Conservation (phyloP, 2,888 invertebrate genomes). For the Mythimna impura region DNA sequence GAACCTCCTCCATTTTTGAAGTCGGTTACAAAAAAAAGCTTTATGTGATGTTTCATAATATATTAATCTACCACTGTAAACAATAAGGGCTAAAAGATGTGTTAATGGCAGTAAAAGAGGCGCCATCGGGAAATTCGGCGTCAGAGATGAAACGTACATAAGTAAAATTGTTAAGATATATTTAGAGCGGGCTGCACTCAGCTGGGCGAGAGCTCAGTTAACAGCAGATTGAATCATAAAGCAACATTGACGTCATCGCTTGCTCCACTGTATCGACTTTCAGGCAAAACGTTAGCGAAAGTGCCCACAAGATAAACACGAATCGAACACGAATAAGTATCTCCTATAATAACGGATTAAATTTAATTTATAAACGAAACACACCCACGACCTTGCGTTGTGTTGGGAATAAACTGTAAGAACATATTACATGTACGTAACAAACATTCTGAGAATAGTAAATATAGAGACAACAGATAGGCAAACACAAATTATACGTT, state of each 20-base stretch:
- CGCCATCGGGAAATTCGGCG: conserved; percentile 59
- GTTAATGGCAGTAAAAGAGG: conserved; percentile 16
- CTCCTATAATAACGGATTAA: conserved; percentile 58
- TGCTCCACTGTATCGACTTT: conserved; percentile 77
- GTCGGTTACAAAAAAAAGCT: not conserved
- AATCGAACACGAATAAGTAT: conserved; percentile 62
- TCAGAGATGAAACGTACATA: conserved; percentile 70
- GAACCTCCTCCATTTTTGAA: too few species aligned
- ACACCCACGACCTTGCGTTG: conserved; percentile 50
- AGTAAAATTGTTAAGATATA: conserved; percentile 84
- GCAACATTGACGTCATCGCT: conserved; percentile 86
- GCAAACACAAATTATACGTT: conserved; percentile 6
- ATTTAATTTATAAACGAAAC: conserved; percentile 55
- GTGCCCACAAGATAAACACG: conserved; percentile 73
- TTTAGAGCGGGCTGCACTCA: conserved; percentile 87
- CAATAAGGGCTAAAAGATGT: conserved; percentile 17
- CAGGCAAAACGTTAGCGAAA: conserved; percentile 73
- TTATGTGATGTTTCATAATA: not conserved
- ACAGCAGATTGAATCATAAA: conserved; percentile 87
- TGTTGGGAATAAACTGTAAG: conserved; percentile 55
- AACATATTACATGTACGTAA: conserved; percentile 22
- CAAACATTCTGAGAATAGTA: conserved; percentile 35
- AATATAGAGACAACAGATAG: conserved; percentile 18
- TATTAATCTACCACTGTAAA: conserved; percentile 2
- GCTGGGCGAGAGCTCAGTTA: conserved; percentile 84